Conservation (phyloP, 2,888 invertebrate species). For the Polylopha cassiicola region DNA sequence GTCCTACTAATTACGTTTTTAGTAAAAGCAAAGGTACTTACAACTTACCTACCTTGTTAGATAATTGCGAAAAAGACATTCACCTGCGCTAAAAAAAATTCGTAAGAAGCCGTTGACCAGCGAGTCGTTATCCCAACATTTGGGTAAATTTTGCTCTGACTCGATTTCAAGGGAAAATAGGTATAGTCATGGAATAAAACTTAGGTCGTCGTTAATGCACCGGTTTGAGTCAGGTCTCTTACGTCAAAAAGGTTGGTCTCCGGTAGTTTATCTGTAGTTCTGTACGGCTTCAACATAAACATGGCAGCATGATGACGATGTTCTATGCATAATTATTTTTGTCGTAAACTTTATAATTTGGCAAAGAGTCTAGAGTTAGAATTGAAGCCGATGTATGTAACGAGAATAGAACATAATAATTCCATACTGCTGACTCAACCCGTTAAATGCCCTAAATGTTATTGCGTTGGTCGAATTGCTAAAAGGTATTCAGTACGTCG, state of each 20-base stretch:
- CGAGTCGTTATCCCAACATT: too few species aligned
- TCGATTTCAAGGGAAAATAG: too few species aligned
- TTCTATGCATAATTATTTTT: constrained; percentile 62
- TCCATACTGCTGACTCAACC: constrained; percentile 57
- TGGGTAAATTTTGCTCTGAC: too few species aligned
- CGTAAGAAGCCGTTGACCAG: too few species aligned
- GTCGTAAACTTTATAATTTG: constrained; percentile 68
- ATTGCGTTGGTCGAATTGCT: not conserved
- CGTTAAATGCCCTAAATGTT: constrained; percentile 31
- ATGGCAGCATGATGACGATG: constrained; percentile 45
- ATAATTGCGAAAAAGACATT: not conserved
- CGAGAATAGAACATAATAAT: constrained; percentile 65
- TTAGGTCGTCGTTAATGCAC: too few species aligned
- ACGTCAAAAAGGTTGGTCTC: not conserved
- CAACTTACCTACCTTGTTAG: too few species aligned
- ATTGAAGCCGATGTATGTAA: constrained; percentile 53
- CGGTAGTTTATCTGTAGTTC: constrained; percentile 11
- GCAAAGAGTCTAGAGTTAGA: constrained; percentile 53
- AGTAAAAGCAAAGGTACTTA: too few species aligned
- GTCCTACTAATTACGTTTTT: too few species aligned
- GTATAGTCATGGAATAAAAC: too few species aligned
- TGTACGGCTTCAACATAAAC: constrained; percentile 32
- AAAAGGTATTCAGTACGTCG: too few species aligned
- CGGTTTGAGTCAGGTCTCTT: too few species aligned
- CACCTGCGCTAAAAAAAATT: too few species aligned